Evolutionary conservation across 1,140 invertebrate genomes (phyloP), one percentile per base, ranked within the genome.

Genomic region (Drosophila teissieri): DNA sequence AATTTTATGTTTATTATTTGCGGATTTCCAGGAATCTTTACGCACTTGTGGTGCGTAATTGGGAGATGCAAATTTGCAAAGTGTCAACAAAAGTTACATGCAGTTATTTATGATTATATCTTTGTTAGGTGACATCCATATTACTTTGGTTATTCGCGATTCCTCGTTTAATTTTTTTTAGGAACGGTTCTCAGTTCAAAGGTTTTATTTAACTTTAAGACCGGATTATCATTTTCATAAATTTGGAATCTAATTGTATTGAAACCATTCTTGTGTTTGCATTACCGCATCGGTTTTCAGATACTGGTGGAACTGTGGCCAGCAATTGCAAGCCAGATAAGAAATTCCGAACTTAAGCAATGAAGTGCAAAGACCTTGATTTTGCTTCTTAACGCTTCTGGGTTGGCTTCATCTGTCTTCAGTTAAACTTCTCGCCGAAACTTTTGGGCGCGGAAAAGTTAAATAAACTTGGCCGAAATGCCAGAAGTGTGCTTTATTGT

Each of bases 11-110:
- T 37, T 31, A 31, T 34, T 39, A 51, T 31, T 39, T 22, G 12
- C 12, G 14, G 17, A 55, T 69, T 69, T 19, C 40, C 58, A 31
- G 24, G 31, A 24, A 68, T 53, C 15, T 54, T 2, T 22, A 39
- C 12, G 2, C 34, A 65, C 5, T 62, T 22, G 7, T 34, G 8
- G 14, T 49, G 36, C 19, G 19, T 40, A 39, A 54, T 40, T 54
- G 14, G 8, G 4, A 22, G 6, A 31, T 2, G 17, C 17, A 44
- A 45, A 45, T 15, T 3, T 49, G 31, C 10, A 5, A n/a, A 6
- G 14, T 40, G 19, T 19, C 12, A 34, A 57, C 17, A 49, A 7
- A 36, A 2, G 34, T 12, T 15, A 2, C 42, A 6, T 2, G 40
- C 7, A 6, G 7, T 17, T 39, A 39, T 39, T 39, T 31, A 31